A percentile compares a stretch with the other conserved stretches of the same genome.
Conservation (phyloP, 2,797 vertebrate genomes). For the Pangasius mekongensis region DNA sequence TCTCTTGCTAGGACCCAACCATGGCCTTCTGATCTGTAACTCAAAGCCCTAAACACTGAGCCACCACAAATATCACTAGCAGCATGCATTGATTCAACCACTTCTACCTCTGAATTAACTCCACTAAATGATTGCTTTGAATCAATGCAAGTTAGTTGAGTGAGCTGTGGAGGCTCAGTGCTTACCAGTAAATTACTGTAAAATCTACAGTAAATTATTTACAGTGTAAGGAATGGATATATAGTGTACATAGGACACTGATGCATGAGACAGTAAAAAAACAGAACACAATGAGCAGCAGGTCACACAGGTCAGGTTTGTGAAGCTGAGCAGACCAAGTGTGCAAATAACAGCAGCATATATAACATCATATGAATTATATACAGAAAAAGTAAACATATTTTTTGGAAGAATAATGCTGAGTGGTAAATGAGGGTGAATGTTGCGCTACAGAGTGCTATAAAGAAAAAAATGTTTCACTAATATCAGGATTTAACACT, state of each 20-base stretch:
- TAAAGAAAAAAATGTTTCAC: background rate
- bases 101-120: background rate
- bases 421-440: background rate
- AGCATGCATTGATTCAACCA: background rate
- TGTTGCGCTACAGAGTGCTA: background rate
- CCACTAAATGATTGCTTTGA: background rate
- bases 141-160: background rate
- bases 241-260: background rate
- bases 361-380: background rate
- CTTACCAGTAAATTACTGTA: no score
- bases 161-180: background rate
- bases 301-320: background rate
- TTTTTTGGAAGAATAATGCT: background rate
- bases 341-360: background rate
- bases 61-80: background rate
- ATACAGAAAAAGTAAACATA: background rate
- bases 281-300: background rate
- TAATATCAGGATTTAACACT: background rate
- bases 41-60: background rate
- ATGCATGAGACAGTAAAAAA: background rate
- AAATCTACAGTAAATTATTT: background rate
- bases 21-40: no score
- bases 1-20: background rate
- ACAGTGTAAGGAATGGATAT: background rate
- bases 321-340: background rate